phyloP scores from a whole-genome alignment of 1,140 invertebrate genomes.

The Gryon sp. region DNA sequence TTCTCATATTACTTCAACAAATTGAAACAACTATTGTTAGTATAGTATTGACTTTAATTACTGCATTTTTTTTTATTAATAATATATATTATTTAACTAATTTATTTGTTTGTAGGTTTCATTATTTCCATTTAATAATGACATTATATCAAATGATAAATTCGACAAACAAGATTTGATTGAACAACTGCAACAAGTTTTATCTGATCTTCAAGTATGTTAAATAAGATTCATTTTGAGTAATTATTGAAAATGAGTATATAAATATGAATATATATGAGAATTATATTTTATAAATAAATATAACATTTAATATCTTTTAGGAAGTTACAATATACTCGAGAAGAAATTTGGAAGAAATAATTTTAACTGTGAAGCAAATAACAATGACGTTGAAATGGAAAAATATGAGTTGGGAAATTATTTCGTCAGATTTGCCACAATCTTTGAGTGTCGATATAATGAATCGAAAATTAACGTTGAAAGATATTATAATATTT shows the following conservation, averaged over 20 bases:
- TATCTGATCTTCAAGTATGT: conserved; percentile 6
- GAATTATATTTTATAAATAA: conserved; percentile 6
- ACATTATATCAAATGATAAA: background rate
- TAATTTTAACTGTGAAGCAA: conserved; percentile 65
- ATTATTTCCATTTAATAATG: conserved; percentile 13
- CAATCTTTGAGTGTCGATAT: conserved; percentile 52
- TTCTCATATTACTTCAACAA: conserved; percentile 33
- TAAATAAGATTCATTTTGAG: background rate
- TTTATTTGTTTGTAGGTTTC: conserved; percentile 14
- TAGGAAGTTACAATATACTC: conserved; percentile 22
- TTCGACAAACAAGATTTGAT: conserved; percentile 20
- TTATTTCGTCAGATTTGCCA: conserved; percentile 72
- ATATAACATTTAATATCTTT: conserved; percentile 36
- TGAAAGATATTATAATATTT: conserved; percentile 61
- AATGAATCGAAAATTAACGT: conserved; percentile 55
- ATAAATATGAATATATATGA: background rate
- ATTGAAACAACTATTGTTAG: conserved; percentile 16
- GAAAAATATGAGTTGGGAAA: conserved; percentile 68
- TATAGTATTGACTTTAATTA: background rate
- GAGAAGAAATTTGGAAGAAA: conserved; percentile 32
- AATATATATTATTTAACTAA: too few species aligned
- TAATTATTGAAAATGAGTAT: background rate
- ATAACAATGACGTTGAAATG: conserved; percentile 64
- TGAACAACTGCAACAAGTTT: conserved; percentile 30
- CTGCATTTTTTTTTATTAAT: background rate